Evolutionary conservation across 2,888 invertebrate genomes (phyloP).

Genomic region (Volucella inanis): DNA sequence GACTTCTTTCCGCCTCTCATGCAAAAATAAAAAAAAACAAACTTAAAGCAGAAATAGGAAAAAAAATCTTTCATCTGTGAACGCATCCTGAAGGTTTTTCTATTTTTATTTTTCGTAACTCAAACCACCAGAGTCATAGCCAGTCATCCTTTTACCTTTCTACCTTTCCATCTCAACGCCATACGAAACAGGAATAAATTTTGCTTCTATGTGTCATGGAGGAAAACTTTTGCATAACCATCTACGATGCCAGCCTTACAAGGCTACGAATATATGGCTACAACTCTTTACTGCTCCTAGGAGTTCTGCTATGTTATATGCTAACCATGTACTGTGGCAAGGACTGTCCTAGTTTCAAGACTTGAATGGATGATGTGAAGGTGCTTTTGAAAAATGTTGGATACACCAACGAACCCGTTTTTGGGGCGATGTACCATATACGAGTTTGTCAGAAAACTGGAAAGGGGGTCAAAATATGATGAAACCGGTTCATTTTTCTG

Average conservation of each 20-base stretch:
- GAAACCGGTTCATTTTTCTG: slow-evolving; percentile 52
- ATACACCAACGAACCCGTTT: slow-evolving; percentile 16
- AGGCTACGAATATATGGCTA: too few species aligned
- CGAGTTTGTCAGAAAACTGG: neutral
- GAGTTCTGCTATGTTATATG: slow-evolving; percentile 16
- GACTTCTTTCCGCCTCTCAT: slow-evolving; percentile 44
- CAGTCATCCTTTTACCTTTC: slow-evolving; percentile 38
- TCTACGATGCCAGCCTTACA: slow-evolving; percentile 2
- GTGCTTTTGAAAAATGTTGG: slow-evolving; percentile 47
- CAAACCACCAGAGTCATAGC: slow-evolving; percentile 45
- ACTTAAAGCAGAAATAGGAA: neutral
- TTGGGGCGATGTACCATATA: neutral
- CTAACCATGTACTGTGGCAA: slow-evolving; percentile 45
- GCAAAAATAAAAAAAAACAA: neutral
- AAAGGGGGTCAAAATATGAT: slow-evolving; percentile 29
- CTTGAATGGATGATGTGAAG: slow-evolving; percentile 49
- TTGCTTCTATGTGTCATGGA: slow-evolving; percentile 44
- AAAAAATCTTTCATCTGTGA: slow-evolving; percentile 18
- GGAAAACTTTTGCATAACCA: slow-evolving; percentile 58
- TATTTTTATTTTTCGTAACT: slow-evolving; percentile 1
- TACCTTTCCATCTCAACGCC: slow-evolving; percentile 22
- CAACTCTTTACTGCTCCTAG: neutral
- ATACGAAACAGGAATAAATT: slow-evolving; percentile 57
- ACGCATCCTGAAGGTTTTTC: slow-evolving; percentile 41
- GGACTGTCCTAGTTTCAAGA: slow-evolving; percentile 53